phyloP scores from a whole-genome alignment of 2,113 vertebrate species.

The Ifrita kowaldi region DNA sequence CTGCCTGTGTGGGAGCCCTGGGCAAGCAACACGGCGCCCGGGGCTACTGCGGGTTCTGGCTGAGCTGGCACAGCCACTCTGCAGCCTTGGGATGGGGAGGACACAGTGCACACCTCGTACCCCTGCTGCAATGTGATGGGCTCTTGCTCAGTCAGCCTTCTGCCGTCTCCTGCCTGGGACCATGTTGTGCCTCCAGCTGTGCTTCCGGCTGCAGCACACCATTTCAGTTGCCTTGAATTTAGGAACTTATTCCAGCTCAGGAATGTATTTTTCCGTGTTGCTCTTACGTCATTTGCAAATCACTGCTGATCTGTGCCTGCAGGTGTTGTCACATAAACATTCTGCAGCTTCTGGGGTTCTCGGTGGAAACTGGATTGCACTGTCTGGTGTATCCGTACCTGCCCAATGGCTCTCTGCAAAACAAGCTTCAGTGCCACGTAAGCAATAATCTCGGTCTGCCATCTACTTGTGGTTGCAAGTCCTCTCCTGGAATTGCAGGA shows the following conservation, averaged over 20 bases:
- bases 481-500: neutral
- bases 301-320: neutral
- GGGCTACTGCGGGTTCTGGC: neutral
- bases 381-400: conserved; percentile 73
- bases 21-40: rapidly evolving
- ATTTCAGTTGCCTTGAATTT: neutral
- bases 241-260: neutral
- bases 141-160: neutral
- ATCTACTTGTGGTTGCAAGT: neutral
- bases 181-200: neutral
- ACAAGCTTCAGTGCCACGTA: conserved; percentile 69
- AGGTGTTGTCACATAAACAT: conserved; percentile 76
- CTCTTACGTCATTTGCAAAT: neutral
- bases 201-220: neutral
- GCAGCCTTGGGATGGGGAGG: neutral
- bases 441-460: neutral
- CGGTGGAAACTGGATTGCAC: conserved; percentile 46
- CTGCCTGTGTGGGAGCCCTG: neutral
- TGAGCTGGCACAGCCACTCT: neutral
- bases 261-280: neutral
- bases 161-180: rapidly evolving
- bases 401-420: conserved; percentile 73
- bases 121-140: neutral
- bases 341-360: conserved; percentile 74
- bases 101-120: neutral